phyloP scores from a whole-genome alignment of 2,797 vertebrate genomes.

The Bovichtus variegatus region DNA sequence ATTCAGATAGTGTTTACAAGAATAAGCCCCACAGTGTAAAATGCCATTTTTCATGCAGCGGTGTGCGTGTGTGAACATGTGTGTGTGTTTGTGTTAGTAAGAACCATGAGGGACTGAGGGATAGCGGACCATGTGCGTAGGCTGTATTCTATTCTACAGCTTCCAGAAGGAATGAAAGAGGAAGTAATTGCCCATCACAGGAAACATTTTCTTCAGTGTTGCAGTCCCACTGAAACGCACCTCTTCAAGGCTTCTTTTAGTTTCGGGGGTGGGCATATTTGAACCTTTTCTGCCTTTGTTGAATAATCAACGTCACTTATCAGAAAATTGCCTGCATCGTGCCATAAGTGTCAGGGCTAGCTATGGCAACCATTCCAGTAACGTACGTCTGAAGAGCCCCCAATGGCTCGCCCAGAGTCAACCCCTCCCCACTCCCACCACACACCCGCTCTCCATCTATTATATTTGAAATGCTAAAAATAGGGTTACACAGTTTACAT shows the following conservation, averaged over 20 bases:
- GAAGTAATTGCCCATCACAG: conserved; percentile 51
- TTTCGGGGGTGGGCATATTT: neutral
- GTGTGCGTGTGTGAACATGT: neutral
- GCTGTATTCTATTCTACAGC: conserved; percentile 32
- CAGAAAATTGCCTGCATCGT: neutral
- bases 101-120: conserved; percentile 3
- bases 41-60: conserved; percentile 35
- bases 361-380: neutral
- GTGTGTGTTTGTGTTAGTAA: conserved; percentile 1
- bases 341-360: neutral
- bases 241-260: conserved; percentile 10
- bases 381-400: neutral
- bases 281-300: neutral
- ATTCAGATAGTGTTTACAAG: conserved; percentile 54
- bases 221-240: conserved; percentile 5
- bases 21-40: conserved; percentile 41
- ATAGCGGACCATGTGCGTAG: conserved; percentile 23
- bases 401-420: neutral
- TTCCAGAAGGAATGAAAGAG: conserved; percentile 42
- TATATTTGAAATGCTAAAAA: neutral
- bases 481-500: neutral
- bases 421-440: neutral
- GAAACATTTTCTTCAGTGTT: conserved; percentile 23
- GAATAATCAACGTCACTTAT: neutral
- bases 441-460: neutral